A percentile compares a stretch with the other conserved stretches of the same genome.
Evolutionary conservation across 2,888 invertebrate species (phyloP).

Genomic region (Cerceris ruficornis): DNA sequence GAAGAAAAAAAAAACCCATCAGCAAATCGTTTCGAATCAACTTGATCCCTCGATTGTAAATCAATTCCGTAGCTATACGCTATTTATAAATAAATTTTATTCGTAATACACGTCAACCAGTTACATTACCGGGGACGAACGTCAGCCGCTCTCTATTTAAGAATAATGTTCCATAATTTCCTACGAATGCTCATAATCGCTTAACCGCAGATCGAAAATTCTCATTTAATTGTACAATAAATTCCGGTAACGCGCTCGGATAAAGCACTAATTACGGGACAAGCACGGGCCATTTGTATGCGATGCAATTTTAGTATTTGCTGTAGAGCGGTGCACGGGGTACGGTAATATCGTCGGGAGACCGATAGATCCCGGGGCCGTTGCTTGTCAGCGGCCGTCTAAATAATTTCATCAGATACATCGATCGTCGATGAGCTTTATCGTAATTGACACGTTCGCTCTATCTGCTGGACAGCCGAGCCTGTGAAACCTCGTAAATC

Average conservation of each 20-base stretch:
- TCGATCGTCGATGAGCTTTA: constrained; percentile 67
- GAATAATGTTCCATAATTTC: no score
- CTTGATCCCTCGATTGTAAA: background rate
- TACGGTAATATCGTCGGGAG: background rate
- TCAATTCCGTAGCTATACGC: constrained; percentile 16
- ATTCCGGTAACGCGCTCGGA: constrained; percentile 9
- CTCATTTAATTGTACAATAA: constrained; percentile 8
- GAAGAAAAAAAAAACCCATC: no score
- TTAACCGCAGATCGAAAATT: background rate
- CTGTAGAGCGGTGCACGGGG: constrained; percentile 27
- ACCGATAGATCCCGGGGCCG: constrained; percentile 30
- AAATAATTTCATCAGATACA: constrained; percentile 69
- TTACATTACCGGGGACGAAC: background rate
- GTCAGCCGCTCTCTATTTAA: no score
- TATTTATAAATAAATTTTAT: constrained; percentile 41
- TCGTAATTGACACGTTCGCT: constrained; percentile 69
- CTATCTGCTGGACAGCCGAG: constrained; percentile 61
- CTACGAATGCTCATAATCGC: background rate
- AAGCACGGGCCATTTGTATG: constrained; percentile 26
- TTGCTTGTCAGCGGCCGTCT: constrained; percentile 61
- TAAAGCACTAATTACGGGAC: constrained; percentile 24
- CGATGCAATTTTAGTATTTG: constrained; percentile 48
- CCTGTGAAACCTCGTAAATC: constrained; percentile 68
- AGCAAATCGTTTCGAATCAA: no score
- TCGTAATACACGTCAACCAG: background rate